phyloP scores from a whole-genome alignment of 2,797 vertebrate species.

The Molossus alvarezi region DNA sequence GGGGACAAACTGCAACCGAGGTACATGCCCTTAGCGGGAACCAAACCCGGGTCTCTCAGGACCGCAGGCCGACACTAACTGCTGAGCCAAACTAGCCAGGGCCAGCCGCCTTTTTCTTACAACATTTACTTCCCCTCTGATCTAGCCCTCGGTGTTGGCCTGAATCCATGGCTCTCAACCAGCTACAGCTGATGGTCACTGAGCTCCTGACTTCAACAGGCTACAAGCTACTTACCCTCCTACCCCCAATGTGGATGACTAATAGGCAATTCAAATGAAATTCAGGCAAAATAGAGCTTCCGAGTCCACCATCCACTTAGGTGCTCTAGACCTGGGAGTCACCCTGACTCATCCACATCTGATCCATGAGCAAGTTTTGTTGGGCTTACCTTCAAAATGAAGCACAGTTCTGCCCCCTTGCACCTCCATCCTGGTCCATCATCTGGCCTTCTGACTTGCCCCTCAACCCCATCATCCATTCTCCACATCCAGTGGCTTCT shows the following conservation, averaged over 20 bases:
- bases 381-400: slow-evolving; percentile 28
- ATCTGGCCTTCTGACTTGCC: not conserved
- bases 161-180: not conserved
- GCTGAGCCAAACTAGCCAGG: too few relatives aligned
- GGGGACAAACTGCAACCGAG: too few relatives aligned
- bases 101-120: not conserved
- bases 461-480: not conserved
- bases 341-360: not conserved
- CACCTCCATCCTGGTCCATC: not conserved
- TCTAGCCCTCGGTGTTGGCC: not conserved
- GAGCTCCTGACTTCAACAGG: not conserved
- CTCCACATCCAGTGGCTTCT: not conserved
- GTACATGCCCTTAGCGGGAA: too few relatives aligned
- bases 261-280: not conserved
- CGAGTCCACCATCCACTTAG: not conserved
- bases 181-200: not conserved
- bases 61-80: too few relatives aligned
- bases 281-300: not conserved
- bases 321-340: not conserved
- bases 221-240: not conserved
- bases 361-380: not conserved
- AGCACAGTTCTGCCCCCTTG: not conserved
- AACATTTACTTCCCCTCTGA: not conserved
- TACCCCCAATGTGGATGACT: not conserved
- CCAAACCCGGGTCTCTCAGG: too few relatives aligned